These are phyloP conservation scores for Deroplatys truncata DNA, from an alignment of 2,888 invertebrate species.

Conservation along the genomic window DNA sequence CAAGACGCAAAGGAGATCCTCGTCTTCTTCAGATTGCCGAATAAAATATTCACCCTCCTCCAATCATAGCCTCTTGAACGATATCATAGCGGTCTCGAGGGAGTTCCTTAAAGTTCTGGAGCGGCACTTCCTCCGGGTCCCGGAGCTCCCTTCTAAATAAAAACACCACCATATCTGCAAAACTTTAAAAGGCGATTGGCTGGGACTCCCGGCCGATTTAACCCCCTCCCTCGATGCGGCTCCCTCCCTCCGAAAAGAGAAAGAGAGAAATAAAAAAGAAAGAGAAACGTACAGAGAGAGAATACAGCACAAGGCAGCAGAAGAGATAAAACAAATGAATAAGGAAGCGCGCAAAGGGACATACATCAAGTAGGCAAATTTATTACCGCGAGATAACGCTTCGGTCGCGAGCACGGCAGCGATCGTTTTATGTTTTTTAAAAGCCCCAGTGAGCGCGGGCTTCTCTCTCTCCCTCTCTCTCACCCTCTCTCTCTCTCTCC, in stretches of 20 bases:
- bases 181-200: neutral
- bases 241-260: neutral
- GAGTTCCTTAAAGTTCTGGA: neutral
- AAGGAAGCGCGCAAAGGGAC: conserved; percentile 30
- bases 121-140: neutral
- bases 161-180: neutral
- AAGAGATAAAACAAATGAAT: conserved; percentile 29
- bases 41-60: neutral
- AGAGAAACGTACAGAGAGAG: neutral
- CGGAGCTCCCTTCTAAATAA: neutral
- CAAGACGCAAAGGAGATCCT: too few species aligned
- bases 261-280: neutral
- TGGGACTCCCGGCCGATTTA: neutral
- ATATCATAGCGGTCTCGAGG: neutral
- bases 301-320: conserved; percentile 3
- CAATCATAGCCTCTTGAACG: neutral
- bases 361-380: conserved; percentile 37
- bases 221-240: neutral
- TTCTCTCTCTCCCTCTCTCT: neutral
- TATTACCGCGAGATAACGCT: conserved; percentile 35
- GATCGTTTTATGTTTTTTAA: conserved; percentile 26
- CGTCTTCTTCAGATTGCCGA: neutral
- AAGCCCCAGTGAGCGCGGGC: conserved; percentile 17
- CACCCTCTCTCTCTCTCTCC: neutral
- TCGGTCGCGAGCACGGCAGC: conserved; percentile 18